Conservation (phyloP, 2,113 vertebrate species). For the Anhinga rufa region DNA sequence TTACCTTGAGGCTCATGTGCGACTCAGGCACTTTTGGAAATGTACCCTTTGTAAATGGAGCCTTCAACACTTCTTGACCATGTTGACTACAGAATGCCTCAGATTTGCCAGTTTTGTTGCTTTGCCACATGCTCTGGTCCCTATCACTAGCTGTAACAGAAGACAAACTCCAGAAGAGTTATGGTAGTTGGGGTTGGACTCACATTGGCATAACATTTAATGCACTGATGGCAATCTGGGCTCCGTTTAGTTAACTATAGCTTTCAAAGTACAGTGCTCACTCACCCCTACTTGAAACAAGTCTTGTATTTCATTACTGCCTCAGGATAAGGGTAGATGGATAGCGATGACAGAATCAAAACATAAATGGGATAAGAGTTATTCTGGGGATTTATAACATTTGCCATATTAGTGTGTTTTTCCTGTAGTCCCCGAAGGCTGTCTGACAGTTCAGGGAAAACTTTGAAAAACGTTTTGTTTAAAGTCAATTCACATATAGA, state of each 20-base stretch:
- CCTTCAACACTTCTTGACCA: neutral
- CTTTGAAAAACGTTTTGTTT: neutral
- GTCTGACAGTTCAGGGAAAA: neutral
- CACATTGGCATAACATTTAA: neutral
- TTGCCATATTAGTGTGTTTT: conserved; percentile 23
- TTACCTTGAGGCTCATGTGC: neutral
- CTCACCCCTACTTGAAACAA: neutral
- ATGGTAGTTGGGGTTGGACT: neutral
- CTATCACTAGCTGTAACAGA: neutral
- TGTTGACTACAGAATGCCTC: neutral
- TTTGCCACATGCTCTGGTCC: neutral
- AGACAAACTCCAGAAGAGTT: neutral
- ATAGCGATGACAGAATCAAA: conserved; percentile 26
- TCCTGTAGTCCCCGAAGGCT: neutral
- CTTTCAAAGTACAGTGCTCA: neutral
- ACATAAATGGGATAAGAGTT: conserved; percentile 25
- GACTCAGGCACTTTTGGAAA: neutral
- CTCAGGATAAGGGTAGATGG: conserved; percentile 14
- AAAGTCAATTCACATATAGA: neutral
- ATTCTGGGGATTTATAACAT: conserved; percentile 3
- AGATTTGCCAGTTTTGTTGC: neutral
- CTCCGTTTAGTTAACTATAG: neutral
- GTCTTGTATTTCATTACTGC: conserved; percentile 12
- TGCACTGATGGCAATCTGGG: neutral
- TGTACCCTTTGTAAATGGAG: neutral